Evolutionary conservation across 2,797 vertebrate genomes (phyloP), one percentile per base, ranked within the genome.

Genomic region (Xenops minutus): DNA sequence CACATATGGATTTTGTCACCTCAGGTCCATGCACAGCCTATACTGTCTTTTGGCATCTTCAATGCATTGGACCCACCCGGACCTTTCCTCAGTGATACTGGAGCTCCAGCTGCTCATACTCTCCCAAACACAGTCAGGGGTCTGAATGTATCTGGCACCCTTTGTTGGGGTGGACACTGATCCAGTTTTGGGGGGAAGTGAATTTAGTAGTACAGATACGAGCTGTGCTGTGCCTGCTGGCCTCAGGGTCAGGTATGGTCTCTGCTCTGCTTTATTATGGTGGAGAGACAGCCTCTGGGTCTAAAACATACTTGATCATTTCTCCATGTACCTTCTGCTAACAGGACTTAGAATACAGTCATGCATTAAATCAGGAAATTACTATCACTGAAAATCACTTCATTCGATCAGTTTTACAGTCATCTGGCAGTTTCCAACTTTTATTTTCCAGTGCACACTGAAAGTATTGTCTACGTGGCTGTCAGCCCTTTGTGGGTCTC

Each of bases 1-100:
- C 24, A 5, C 0, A 0, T 14, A 14, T 3, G 6, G 34, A 46
- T 36, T 4, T 0, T 52, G 59, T 43, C 30, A 56, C 27, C 43
- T 78, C 41, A 43, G 43, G 54, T 68, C 44, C 10, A 9, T 4
- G 32, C 52, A 59, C 13, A 49, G 24, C 48, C 18, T 61, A 32
- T 23, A 14, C 0, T 1, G 15, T 81, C 34, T 84, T 15, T 49
- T 86, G 34, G 43, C 6, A 2, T 14, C 27, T 81, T 81, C 80
- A 72, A 90, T 61, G 30, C 32, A 26, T 11, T 37, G 54, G 52
- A 37, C 26, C 21, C 34, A 11, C 46, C 54, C 30, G 24, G n/a
- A 26, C 7, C 6, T 62, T 68, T 78, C 43, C 49, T 48, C 49
- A 13, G 69, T 36, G 79, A 32, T 39, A 37, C 44, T 43, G 58